These are phyloP conservation scores for Phyllotis vaccarum DNA, from an alignment of 2,797 vertebrate genomes.

Conservation along the genomic window DNA sequence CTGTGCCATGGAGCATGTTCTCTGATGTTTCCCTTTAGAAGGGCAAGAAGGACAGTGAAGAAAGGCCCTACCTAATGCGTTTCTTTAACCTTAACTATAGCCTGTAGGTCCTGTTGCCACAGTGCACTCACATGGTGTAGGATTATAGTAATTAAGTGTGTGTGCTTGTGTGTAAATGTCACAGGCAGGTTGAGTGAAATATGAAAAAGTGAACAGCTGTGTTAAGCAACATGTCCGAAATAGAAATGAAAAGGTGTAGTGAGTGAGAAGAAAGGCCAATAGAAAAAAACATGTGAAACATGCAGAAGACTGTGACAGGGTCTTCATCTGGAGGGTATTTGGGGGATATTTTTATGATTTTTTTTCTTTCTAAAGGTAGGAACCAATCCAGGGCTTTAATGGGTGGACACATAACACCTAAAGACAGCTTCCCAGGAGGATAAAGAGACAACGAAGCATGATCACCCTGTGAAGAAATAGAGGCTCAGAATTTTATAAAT, in stretches of 20 bases:
- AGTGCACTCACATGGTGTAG: not conserved
- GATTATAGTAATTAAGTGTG: not conserved
- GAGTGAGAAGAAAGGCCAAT: not conserved
- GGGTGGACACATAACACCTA: not conserved
- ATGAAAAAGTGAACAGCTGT: not conserved
- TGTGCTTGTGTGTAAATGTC: not conserved
- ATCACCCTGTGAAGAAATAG: not conserved
- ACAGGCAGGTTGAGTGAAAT: not conserved
- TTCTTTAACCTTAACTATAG: not conserved
- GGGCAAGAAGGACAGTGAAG: not conserved
- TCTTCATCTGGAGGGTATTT: not conserved
- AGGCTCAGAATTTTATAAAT: not conserved
- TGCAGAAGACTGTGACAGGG: not conserved
- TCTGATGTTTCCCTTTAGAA: not conserved
- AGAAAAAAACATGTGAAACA: not conserved
- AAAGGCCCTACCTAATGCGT: too few species aligned
- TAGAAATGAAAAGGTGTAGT: not conserved
- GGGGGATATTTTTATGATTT: not conserved
- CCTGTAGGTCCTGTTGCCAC: not conserved
- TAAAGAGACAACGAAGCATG: not conserved
- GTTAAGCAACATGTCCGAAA: not conserved
- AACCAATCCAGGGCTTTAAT: not conserved
- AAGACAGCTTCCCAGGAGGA: not conserved
- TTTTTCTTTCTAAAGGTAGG: not conserved
- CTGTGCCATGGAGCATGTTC: not conserved